These are phyloP conservation scores for Periplaneta americana DNA, from an alignment of 1,140 invertebrate species.

Conservation along the genomic window DNA sequence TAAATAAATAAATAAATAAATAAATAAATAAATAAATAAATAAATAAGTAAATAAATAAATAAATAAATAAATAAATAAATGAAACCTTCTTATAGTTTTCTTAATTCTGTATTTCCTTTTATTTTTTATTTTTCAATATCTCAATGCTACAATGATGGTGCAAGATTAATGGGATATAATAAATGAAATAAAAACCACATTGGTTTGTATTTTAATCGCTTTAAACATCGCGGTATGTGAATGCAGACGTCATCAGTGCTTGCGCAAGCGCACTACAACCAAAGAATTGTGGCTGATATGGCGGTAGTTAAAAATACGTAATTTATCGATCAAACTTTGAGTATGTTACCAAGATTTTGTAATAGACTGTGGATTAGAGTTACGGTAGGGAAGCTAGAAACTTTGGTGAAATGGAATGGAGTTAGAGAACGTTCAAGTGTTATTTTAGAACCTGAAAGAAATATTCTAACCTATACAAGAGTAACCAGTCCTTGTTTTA, in stretches of 20 bases:
- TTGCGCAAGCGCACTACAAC: no score
- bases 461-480: not conserved
- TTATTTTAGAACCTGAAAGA: not conserved
- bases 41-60: no score
- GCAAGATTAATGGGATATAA: no score
- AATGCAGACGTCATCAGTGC: not conserved
- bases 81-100: no score
- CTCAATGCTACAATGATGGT: no score
- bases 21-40: no score
- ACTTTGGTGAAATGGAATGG: not conserved
- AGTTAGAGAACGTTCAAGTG: not conserved
- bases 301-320: not conserved
- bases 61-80: no score
- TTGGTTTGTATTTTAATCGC: no score
- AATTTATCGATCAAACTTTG: not conserved
- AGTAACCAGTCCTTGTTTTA: not conserved
- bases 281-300: not conserved
- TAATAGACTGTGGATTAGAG: not conserved
- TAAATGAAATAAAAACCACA: no score
- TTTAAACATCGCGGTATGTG: not conserved
- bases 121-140: no score
- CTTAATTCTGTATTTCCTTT: no score
- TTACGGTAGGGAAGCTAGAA: not conserved
- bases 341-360: not conserved
- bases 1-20: no score